These are phyloP conservation scores for Sitophilus oryzae DNA, from an alignment of 1,140 invertebrate species.

Conservation along the genomic window DNA sequence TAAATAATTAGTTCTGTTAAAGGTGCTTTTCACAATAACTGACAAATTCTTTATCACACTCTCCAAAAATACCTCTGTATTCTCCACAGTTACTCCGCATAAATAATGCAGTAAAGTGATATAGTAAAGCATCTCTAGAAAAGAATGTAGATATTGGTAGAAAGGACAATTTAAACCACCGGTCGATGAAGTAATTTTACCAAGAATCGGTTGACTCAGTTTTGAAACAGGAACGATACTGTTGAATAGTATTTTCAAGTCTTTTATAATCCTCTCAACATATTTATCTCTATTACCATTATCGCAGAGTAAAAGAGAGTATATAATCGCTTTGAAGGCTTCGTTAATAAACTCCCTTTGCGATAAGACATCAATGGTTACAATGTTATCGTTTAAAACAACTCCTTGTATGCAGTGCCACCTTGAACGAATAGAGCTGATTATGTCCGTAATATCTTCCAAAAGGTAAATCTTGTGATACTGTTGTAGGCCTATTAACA, in stretches of 20 bases:
- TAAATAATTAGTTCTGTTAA: conserved; percentile 14
- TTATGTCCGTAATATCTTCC: conserved; percentile 28
- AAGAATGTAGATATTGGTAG: conserved; percentile 35
- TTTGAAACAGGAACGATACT: conserved; percentile 16
- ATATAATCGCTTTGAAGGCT: conserved; percentile 20
- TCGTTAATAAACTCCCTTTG: conserved; percentile 26
- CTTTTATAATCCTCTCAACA: conserved; percentile 11
- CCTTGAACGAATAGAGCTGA: conserved; percentile 24
- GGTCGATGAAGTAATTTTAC: conserved; percentile 22
- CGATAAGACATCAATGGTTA: conserved; percentile 13
- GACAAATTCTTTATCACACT: conserved; percentile 28
- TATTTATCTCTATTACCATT: conserved; percentile 13
- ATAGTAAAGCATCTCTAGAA: conserved; percentile 32
- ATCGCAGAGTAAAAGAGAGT: conserved; percentile 19
- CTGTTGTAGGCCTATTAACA: conserved; percentile 16
- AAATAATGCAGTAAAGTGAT: conserved; percentile 23
- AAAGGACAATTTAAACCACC: conserved; percentile 22
- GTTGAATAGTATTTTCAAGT: conserved; percentile 14
- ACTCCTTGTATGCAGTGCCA: conserved; percentile 34
- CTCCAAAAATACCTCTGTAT: conserved; percentile 18
- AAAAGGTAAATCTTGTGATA: conserved; percentile 25
- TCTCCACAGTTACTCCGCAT: conserved; percentile 10
- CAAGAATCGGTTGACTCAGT: conserved; percentile 22
- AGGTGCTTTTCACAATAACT: conserved; percentile 21
- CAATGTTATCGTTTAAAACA: conserved; percentile 20